phyloP scores from a whole-genome alignment of 2,888 invertebrate genomes.

The Mythimna albipuncta region DNA sequence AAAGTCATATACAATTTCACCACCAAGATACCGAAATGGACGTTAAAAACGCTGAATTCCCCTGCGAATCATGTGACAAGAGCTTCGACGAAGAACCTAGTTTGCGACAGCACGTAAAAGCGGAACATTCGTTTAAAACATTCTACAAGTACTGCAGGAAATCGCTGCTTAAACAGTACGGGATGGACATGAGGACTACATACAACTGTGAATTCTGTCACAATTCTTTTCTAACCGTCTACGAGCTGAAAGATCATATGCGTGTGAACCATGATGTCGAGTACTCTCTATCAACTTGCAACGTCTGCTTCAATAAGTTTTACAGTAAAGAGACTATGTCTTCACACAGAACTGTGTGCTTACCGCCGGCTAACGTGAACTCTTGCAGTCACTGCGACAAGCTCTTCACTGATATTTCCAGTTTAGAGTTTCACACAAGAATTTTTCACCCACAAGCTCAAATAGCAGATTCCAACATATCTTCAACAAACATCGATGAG shows the following conservation, averaged over 20 bases:
- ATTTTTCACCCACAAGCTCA: constrained; percentile 84
- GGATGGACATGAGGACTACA: constrained; percentile 44
- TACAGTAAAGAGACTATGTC: constrained; percentile 76
- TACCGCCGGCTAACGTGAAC: constrained; percentile 78
- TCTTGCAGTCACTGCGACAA: constrained; percentile 81
- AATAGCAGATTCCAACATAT: constrained; percentile 77
- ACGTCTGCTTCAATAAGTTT: constrained; percentile 83
- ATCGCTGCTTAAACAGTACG: constrained; percentile 69
- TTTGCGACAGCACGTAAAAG: constrained; percentile 79
- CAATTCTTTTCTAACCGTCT: constrained; percentile 70
- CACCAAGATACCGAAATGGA: constrained; percentile 45
- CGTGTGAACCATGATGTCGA: constrained; percentile 75
- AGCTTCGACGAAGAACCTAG: constrained; percentile 71
- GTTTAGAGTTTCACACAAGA: constrained; percentile 80
- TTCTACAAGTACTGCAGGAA: constrained; percentile 82
- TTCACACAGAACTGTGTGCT: constrained; percentile 77
- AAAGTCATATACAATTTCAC: constrained; percentile 64
- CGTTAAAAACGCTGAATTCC: constrained; percentile 43
- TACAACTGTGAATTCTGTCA: constrained; percentile 81
- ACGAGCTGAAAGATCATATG: constrained; percentile 82
- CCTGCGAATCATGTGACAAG: constrained; percentile 74
- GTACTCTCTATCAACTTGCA: constrained; percentile 78
- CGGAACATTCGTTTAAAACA: constrained; percentile 77
- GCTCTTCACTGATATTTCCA: constrained; percentile 81
- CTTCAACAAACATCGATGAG: constrained; percentile 74